A percentile compares a stretch with the other conserved stretches of the same genome.
phyloP scores from a whole-genome alignment of 2,113 vertebrate genomes.

The Tragulus kanchil region DNA sequence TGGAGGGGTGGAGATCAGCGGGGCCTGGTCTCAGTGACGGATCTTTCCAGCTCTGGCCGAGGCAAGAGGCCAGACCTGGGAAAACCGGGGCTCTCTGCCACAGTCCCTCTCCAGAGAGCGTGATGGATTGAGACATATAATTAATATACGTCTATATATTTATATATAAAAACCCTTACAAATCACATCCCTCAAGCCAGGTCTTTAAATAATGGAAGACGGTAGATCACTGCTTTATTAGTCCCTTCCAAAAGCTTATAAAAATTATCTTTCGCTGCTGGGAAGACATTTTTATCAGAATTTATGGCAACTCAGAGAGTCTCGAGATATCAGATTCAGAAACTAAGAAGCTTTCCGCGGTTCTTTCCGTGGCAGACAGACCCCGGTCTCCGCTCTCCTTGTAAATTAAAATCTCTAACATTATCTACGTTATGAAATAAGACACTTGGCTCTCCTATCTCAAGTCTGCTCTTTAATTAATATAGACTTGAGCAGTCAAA shows the following conservation, averaged over 20 bases:
- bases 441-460: slow-evolving; percentile 80
- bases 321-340: slow-evolving; percentile 85
- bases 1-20: slow-evolving; percentile 88
- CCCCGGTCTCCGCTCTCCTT: slow-evolving; percentile 63
- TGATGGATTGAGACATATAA: slow-evolving; percentile 81
- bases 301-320: slow-evolving; percentile 86
- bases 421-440: slow-evolving; percentile 78
- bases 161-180: slow-evolving; percentile 85
- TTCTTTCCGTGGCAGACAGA: slow-evolving; percentile 71
- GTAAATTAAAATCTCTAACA: slow-evolving; percentile 84
- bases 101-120: background rate
- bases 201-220: slow-evolving; percentile 90
- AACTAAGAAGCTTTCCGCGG: slow-evolving; percentile 78
- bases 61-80: background rate
- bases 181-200: slow-evolving; percentile 85
- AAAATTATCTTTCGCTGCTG: slow-evolving; percentile 89
- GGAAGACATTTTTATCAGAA: slow-evolving; percentile 90
- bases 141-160: slow-evolving; percentile 80
- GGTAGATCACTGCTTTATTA: slow-evolving; percentile 89
- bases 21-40: slow-evolving; percentile 82
- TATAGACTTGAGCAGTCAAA: slow-evolving; percentile 61
- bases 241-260: slow-evolving; percentile 88
- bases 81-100: background rate
- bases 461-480: slow-evolving; percentile 78
- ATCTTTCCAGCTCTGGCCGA: background rate